Base-by-base conservation (phyloP, 2,888 invertebrate genomes). In the Drosophila prolongata region DNA sequence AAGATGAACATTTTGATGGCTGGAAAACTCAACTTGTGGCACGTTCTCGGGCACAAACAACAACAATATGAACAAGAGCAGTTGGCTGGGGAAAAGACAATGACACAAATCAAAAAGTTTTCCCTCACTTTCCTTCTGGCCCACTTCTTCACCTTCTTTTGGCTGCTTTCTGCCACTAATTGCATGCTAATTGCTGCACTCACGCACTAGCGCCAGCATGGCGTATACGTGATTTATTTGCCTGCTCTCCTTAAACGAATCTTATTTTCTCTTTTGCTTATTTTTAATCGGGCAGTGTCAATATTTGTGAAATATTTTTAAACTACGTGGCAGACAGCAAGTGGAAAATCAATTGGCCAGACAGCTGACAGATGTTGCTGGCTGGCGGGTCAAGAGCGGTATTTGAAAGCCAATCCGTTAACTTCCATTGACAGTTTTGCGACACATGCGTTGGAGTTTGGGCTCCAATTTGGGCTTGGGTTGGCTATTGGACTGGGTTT, bases 231-330 rank as follows among this genome's bases (percentile, higher is more conserved):
- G 80, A 86, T 88, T 83, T 83, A 80, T 77, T 71, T 75, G 62
- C 24, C 1, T 11, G 46, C 47, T 2, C 16, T 30, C 30, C 19
- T 24, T 46, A 40, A 10, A 13, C 8, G 19, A 2, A 9, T n/a
- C 10, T 30, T 30, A 30, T 11, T 2, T 5, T 34, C 9, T 6
- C 11, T 37, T 37, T 10, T 49, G 10, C 69, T 62, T 59, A 65
- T 66, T 69, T 81, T 67, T 81, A 81, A 79, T 74, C 76, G 74
- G 71, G 71, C 47, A 71, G 68, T 88, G 89, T 86, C 89, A 85
- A 88, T 86, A 85, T 85, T 85, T 85, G 83, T 88, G 75, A 85
- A 88, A 86, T 85, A 85, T 85, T 86, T 85, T 79, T 71, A 79
- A 86, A 79, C 70, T 86, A 85, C 85, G 85, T 85, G 85, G 76